Base-by-base conservation (phyloP, 1,140 invertebrate species). In the Arctopsyche grandis region DNA sequence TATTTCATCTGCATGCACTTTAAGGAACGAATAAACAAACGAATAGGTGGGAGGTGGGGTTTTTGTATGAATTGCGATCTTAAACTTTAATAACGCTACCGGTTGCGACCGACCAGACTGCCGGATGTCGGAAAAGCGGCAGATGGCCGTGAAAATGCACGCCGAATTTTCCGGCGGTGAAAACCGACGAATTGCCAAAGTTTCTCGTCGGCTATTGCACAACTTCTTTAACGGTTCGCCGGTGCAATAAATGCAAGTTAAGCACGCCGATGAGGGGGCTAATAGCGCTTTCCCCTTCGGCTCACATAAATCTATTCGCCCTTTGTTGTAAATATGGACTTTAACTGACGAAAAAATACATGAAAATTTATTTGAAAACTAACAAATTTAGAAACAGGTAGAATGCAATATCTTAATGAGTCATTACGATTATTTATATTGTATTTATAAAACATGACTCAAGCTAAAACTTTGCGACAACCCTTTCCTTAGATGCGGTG, bases 181-280 rank as follows among this genome's bases (percentile, higher is more conserved):
- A 29, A 76, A 58, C 66, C 56, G 78, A 38, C 22, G 21, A 12
- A 24, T 19, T 16, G 43, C 22, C 21, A 75, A 48, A 60, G 14
- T 77, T 77, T 52, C 73, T 38, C 66, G 74, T 70, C 75, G 63
- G 76, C 66, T 56, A 69, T 66, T 75, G 52, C 24, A 46, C 73
- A 60, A 76, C 63, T 76, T 79, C 58, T 79, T 80, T 56, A 52
- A 52, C 16, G 48, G 48, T 52, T 16, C 48, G 66, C 78, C 73
- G 52, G 73, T 69, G 74, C 56, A 80, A 80, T 80, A 69, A 76
- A 75, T 76, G 79, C 79, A 71, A 69, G 73, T 75, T 76, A 76
- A 70, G 69, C 14, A 14, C 43, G 10, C 60, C 24, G 48, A 52
- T 52, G 48, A 52, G 48, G 77, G 75, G 75, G 70, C 48, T 56